phyloP scores from a whole-genome alignment of 2,797 vertebrate genomes.

The Tenualosa thibaudeaui region DNA sequence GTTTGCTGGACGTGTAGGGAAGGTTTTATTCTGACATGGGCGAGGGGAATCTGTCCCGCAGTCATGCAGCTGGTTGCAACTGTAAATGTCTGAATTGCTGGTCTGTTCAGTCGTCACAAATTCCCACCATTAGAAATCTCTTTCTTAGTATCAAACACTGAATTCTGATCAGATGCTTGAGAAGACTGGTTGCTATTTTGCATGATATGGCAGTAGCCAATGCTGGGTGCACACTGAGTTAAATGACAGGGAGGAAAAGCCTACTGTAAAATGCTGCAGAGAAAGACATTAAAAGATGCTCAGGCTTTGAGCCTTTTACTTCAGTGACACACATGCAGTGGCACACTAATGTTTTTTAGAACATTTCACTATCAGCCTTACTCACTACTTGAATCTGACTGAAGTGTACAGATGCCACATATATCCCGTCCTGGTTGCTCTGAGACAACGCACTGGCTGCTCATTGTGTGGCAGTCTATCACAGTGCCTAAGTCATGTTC shows the following conservation, averaged over 20 bases:
- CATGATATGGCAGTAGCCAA: background rate
- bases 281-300: background rate
- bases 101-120: background rate
- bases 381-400: background rate
- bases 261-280: background rate
- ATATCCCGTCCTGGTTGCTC: background rate
- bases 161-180: background rate
- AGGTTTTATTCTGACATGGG: background rate
- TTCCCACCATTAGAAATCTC: background rate
- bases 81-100: background rate
- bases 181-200: background rate
- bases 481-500: constrained; percentile 36
- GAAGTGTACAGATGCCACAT: background rate
- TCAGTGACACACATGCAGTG: background rate
- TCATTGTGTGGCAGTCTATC: background rate
- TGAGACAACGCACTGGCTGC: background rate
- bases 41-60: background rate
- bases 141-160: background rate
- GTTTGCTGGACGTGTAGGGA: background rate
- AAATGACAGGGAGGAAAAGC: background rate
- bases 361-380: constrained; percentile 12
- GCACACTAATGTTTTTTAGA: background rate
- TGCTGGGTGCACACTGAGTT: background rate
- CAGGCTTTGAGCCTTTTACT: background rate
- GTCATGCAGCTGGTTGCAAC: background rate